Conservation (phyloP, 2,888 invertebrate species). For the Esperia sulphurella region DNA sequence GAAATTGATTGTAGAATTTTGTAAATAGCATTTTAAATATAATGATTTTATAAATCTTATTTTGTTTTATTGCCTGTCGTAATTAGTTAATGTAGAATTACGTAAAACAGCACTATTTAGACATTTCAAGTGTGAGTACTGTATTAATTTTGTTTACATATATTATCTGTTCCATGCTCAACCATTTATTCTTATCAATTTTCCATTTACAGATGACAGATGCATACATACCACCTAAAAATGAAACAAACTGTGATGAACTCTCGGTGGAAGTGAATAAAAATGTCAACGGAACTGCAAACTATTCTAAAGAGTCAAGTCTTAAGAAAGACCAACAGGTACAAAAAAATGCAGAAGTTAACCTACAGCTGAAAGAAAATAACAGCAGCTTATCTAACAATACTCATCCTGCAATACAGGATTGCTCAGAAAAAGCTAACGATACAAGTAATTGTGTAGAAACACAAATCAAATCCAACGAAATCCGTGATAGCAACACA, state of each 20-base stretch:
- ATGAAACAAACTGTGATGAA: slow-evolving; percentile 11
- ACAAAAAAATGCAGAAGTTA: neutral
- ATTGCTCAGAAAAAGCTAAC: slow-evolving; percentile 10
- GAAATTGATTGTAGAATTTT: slow-evolving; percentile 27
- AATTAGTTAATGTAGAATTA: neutral
- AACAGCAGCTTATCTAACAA: neutral
- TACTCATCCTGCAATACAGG: neutral
- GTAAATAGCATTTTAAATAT: slow-evolving; percentile 37
- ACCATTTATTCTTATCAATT: neutral
- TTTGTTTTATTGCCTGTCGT: slow-evolving; percentile 22
- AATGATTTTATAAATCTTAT: slow-evolving; percentile 23
- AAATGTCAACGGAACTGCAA: slow-evolving; percentile 14
- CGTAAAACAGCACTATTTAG: neutral
- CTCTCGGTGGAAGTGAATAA: slow-evolving; percentile 14
- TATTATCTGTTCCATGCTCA: too few species aligned
- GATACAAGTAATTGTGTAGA: slow-evolving; percentile 4
- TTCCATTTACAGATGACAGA: slow-evolving; percentile 50
- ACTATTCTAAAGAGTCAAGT: neutral
- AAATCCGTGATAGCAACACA: slow-evolving; percentile 30
- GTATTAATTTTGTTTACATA: neutral
- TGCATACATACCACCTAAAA: slow-evolving; percentile 33
- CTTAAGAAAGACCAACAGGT: neutral
- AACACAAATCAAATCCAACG: slow-evolving; percentile 14
- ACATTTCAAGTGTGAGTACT: neutral
- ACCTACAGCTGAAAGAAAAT: neutral